Evolutionary conservation across 2,888 invertebrate genomes (phyloP), one percentile per base, ranked within the genome.

Genomic region (Epinotia demarniana): DNA sequence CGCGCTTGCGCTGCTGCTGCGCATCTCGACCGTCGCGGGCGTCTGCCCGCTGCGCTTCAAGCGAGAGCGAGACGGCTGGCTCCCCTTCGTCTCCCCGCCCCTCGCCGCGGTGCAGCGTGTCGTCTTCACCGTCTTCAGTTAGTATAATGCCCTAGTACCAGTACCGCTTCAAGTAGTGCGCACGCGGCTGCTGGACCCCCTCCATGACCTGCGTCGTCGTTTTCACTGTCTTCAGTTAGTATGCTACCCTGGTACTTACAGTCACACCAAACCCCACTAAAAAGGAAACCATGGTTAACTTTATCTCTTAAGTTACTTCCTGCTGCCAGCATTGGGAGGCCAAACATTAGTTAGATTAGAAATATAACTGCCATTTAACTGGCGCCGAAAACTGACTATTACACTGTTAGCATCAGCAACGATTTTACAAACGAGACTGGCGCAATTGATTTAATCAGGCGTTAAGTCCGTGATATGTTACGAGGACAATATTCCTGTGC

Each of bases 31-130:
- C n/a, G 2, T 80, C 3, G 23, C 74, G 0, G 88, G 88, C 0
- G 57, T 86, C 0, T 86, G 86, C 0, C 87, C 88, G 0, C 74
- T 88, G 1, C 72, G 73, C 8, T 79, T 87, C 57, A 76, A 69
- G 12, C 80, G 76, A 4, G 73, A 67, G 1, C 57, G 53, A 1
- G 79, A 75, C 2, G 81, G 81, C 0, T 85, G 81, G 81, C 70
- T 72, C 5, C 67, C 83, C 19, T 79, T 78, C 0, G 70, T 82
- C 0, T 84, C 84, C 0, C 64, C 76, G 1, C 5, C 43, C 0
- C 63, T 78, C 4, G 78, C 78, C 60, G 55, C 78, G 2, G 82
- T 83, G 58, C 82, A 82, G 27, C 82, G 78, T 62, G 3, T 82
- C 0, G 43, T 83, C 0, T 78, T 81, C 4, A 77, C 79, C 46